These are phyloP conservation scores for Otocyon megalotis DNA, from an alignment of 2,113 vertebrate species.

Conservation along the genomic window DNA sequence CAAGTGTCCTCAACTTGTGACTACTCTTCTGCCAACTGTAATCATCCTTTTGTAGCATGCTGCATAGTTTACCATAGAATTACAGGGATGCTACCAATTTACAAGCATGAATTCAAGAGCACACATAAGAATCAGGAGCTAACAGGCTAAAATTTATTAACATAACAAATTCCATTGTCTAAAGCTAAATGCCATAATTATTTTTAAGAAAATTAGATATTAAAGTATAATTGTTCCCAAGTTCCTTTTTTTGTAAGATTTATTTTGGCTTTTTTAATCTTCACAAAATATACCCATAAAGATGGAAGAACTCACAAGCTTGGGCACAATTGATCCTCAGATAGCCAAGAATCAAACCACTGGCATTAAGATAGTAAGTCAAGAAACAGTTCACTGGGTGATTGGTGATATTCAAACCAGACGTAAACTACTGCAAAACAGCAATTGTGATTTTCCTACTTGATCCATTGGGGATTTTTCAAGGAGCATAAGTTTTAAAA, in stretches of 20 bases:
- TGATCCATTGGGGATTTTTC: not conserved
- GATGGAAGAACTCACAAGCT: not conserved
- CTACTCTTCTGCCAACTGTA: not conserved
- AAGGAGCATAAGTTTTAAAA: not conserved
- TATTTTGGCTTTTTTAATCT: not conserved
- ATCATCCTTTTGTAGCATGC: not conserved
- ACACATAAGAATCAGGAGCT: conserved; percentile 22
- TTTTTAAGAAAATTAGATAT: conserved; percentile 54
- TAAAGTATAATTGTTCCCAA: not conserved
- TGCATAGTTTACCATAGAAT: not conserved
- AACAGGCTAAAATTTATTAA: conserved; percentile 61
- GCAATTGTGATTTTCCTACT: not conserved
- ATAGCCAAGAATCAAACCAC: not conserved
- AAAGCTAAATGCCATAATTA: conserved; percentile 13
- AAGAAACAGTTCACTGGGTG: not conserved
- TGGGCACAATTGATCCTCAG: not conserved
- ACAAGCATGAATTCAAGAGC: not conserved
- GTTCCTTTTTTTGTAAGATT: not conserved
- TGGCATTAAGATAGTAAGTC: not conserved
- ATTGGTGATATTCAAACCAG: not conserved
- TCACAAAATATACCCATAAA: not conserved
- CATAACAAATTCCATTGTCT: conserved; percentile 34
- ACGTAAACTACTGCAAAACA: not conserved
- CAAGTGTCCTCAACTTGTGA: not conserved
- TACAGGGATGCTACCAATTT: not conserved